These are phyloP conservation scores for Iphiclides podalirius DNA, from an alignment of 2,888 invertebrate genomes.

Conservation along the genomic window DNA sequence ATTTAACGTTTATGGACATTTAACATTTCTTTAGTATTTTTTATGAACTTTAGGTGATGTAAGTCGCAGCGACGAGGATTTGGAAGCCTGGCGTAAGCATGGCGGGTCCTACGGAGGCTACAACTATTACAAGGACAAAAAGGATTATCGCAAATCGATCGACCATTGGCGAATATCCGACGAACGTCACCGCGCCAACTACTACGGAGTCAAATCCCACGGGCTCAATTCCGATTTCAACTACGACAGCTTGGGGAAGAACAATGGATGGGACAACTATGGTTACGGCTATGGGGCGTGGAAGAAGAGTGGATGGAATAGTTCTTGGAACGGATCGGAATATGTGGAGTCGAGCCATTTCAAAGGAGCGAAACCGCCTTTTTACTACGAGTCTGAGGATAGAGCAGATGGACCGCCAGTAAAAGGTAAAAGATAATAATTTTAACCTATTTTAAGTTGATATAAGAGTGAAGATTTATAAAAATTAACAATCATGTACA, in stretches of 20 bases:
- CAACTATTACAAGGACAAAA: constrained; percentile 61
- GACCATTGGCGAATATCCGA: constrained; percentile 77
- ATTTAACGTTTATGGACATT: no score
- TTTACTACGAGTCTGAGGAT: constrained; percentile 36
- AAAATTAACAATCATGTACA: no score
- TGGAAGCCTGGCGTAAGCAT: constrained; percentile 80
- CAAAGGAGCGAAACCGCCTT: constrained; percentile 37
- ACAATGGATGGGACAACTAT: constrained; percentile 37
- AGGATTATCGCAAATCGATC: constrained; percentile 63
- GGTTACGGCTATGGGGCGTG: constrained; percentile 57
- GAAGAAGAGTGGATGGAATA: constrained; percentile 61
- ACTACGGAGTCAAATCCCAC: constrained; percentile 53
- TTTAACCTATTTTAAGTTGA: not conserved
- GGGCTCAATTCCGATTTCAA: constrained; percentile 54
- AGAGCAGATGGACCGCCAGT: constrained; percentile 46
- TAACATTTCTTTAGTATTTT: no score
- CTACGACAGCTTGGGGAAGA: constrained; percentile 66
- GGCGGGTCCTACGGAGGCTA: constrained; percentile 79
- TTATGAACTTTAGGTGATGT: no score
- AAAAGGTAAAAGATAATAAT: constrained; percentile 58
- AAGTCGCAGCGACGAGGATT: constrained; percentile 54
- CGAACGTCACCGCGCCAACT: constrained; percentile 45
- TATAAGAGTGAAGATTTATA: no score
- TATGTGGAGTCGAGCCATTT: constrained; percentile 44
- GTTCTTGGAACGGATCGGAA: constrained; percentile 46